Conservation (phyloP, 2,797 vertebrate species). For the Onychomys arenicola region DNA sequence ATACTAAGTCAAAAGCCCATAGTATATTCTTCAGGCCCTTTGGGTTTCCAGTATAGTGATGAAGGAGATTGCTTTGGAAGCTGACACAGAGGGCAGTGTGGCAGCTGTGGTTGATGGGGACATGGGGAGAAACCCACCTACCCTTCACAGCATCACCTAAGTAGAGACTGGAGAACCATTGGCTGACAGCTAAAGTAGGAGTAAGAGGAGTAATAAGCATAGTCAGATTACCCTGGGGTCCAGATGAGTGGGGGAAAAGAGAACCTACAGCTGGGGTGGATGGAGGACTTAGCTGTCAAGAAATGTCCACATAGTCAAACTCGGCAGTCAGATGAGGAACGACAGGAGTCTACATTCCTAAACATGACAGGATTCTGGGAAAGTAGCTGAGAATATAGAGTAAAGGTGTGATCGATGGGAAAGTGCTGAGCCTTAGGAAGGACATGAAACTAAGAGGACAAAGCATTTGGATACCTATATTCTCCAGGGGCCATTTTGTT, state of each 20-base stretch:
- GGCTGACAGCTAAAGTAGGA: background rate
- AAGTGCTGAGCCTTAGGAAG: background rate
- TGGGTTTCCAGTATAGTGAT: background rate
- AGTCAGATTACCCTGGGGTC: background rate
- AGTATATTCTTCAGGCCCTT: background rate
- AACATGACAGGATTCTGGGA: background rate
- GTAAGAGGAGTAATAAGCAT: rapidly evolving
- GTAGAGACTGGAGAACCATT: background rate
- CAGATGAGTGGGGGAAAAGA: background rate
- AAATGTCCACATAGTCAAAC: background rate
- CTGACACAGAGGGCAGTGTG: background rate
- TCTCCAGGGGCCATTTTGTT: background rate
- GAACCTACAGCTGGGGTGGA: background rate
- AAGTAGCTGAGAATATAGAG: background rate
- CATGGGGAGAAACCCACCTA: too few species aligned
- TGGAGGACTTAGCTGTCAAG: background rate
- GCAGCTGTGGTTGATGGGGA: background rate
- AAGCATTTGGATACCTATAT: background rate
- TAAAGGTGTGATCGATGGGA: background rate
- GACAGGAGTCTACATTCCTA: background rate
- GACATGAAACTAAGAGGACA: background rate
- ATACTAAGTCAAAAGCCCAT: background rate
- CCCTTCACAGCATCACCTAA: background rate
- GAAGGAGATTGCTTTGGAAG: background rate
- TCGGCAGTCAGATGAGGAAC: background rate